Evolutionary conservation across 2,113 vertebrate species (phyloP), one percentile per base, ranked within the genome.

Genomic region (Dicaeum eximium): DNA sequence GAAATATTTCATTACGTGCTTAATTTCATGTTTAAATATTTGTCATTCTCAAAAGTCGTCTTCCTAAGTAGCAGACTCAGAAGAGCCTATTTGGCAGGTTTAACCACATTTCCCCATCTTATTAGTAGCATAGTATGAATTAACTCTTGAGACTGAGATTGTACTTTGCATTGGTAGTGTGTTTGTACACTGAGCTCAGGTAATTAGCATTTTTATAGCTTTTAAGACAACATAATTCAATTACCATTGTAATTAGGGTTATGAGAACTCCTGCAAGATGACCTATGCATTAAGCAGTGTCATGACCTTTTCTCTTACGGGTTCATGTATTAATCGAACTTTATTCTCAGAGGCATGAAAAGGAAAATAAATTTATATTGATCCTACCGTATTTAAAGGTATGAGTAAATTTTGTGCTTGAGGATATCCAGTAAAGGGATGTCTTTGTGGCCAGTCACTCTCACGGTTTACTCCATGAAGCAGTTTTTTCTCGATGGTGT

Each of bases 321-420:
- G 35, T 98, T 96, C 97, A 96, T 75, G 56, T 97, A 97, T 90
- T 98, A 97, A 97, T 94, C 94, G 94, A 82, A 92, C 91, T 97
- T 96, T 91, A 93, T 93, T 97, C 94, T 97, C 96, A 93, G 92
- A 97, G 97, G 93, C 94, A 93, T 42, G 50, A 97, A 97, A 97
- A 96, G 88, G 91, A 95, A 97, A 97, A 97, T 35, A 95, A 91
- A 97, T 98, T 92, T 91, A 97, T 98, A 98, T 98, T 98, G 98
- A 97, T 98, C 98, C 98, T 99, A 99, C 99, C 99, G 99, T 99
- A 98, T 98, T 98, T 98, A 98, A 98, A 97, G 96, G 97, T 98
- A 95, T 90, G 92, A 96, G 92, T 98, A 98, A 98, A 98, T 98
- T 98, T 98, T 98, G 97, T 98, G 95, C 97, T 97, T 97, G 96